These are phyloP conservation scores for Parnassius mnemosyne DNA, from an alignment of 2,888 invertebrate species.

Conservation along the genomic window DNA sequence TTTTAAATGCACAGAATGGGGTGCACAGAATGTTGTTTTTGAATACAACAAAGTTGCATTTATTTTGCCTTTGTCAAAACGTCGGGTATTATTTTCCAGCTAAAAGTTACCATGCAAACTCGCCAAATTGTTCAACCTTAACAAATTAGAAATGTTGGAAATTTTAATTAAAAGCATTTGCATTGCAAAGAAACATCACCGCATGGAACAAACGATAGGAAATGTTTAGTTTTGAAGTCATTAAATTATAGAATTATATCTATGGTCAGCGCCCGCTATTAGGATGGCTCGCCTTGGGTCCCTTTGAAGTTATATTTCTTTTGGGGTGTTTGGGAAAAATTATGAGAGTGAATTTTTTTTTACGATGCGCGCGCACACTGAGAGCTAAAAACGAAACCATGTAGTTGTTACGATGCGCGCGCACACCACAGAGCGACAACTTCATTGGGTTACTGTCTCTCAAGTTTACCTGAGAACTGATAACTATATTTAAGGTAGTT, in stretches of 20 bases:
- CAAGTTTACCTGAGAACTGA: too few species aligned
- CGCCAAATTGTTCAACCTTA: constrained; percentile 5
- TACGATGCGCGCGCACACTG: too few species aligned
- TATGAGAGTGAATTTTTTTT: too few species aligned
- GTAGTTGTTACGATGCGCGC: too few species aligned
- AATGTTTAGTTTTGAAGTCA: constrained; percentile 7
- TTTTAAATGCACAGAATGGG: neutral
- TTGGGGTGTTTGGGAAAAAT: too few species aligned
- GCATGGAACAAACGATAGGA: constrained; percentile 4
- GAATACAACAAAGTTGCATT: constrained; percentile 17
- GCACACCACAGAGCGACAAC: too few species aligned
- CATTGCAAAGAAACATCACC: constrained; percentile 6
- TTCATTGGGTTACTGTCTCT: too few species aligned
- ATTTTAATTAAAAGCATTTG: constrained; percentile 23
- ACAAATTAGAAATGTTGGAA: constrained; percentile 21
- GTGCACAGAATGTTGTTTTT: neutral
- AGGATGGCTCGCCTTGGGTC: too few species aligned
- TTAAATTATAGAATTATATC: constrained; percentile 7
- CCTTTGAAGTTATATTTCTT: too few species aligned
- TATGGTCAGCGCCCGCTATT: neutral
- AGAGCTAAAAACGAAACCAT: too few species aligned
- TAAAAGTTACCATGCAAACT: constrained; percentile 9
- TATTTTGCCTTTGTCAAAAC: constrained; percentile 7
- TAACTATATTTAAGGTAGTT: too few species aligned
- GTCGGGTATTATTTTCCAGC: constrained; percentile 8